Conservation (phyloP, 2,797 vertebrate species). For the Selene dorsalis region DNA sequence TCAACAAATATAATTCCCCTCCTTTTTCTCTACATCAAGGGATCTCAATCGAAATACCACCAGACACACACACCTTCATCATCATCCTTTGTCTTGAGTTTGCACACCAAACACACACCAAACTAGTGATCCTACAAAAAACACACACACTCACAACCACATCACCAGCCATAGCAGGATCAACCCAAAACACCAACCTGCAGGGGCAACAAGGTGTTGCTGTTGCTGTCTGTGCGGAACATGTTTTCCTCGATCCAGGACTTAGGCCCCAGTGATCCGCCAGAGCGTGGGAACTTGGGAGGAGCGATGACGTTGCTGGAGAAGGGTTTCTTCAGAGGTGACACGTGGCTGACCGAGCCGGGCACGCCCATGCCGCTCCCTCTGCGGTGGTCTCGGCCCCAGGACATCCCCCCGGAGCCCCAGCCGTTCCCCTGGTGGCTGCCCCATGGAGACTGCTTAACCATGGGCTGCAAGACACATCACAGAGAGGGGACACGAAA, state of each 20-base stretch:
- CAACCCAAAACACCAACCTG: constrained; percentile 87
- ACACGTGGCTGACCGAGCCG: constrained; percentile 92
- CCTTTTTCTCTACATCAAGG: not conserved
- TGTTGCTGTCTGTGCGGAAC: constrained; percentile 97
- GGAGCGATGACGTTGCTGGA: constrained; percentile 97
- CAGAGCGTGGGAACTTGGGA: constrained; percentile 95
- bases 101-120: constrained; percentile 13
- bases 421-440: constrained; percentile 94
- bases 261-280: constrained; percentile 91
- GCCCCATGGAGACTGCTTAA: constrained; percentile 97
- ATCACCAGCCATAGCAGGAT: not conserved
- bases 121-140: constrained; percentile 12
- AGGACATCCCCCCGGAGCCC: constrained; percentile 94
- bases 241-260: constrained; percentile 97
- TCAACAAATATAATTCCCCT: not conserved
- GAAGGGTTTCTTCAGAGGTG: constrained; percentile 97
- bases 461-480: constrained; percentile 87
- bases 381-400: constrained; percentile 95
- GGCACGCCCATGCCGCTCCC: constrained; percentile 91
- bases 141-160: not conserved
- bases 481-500: no score
- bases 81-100: constrained; percentile 19
- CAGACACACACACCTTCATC: constrained; percentile 1
- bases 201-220: constrained; percentile 95
- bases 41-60: not conserved